Evolutionary conservation across 2,797 vertebrate species (phyloP), one percentile per base, ranked within the genome.

Genomic region (Hafferia zeledoni): DNA sequence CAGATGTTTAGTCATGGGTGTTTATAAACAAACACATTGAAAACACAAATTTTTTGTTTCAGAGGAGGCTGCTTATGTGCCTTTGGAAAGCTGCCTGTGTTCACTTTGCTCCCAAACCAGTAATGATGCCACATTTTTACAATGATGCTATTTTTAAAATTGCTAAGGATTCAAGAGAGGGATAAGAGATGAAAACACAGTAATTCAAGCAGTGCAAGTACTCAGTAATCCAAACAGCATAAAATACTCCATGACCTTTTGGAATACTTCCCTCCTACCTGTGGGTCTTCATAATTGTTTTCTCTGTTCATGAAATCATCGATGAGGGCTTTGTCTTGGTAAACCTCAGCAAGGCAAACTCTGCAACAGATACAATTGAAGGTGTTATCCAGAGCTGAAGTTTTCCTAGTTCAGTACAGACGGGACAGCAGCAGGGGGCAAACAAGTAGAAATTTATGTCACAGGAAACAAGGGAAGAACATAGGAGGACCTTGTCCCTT

Each of bases 271-370:
- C 3, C 19, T 85, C 97, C 71, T 95, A 99, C 99, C 98, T 98
- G 98, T 9, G 98, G 96, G 53, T 98, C 98, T 44, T 98, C 97
- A 0, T 99, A 99, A 96, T 99, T 95, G 24, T 93, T 77, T 47
- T 98, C 98, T 59, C 98, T 98, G n/a, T 96, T 98, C 95, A 98
- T 97, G 96, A 99, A 97, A 12, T 98, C 97, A 1, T 94, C 98
- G 76, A 98, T 97, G 24, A 99, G 97, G 18, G 95, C 75, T 98
- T 99, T 99, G 93, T 99, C 99, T 97, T 99, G 99, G 97, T 98
- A 99, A 61, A 99, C 99, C 95, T 99, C 99, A 17, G 99, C 99
- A 85, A 99, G 97, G 95, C 99, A 99, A 78, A 99, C 99, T 98
- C 99, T 99, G 96, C 47, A 94, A 92, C 31, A 75, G 68, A 90